phyloP scores from a whole-genome alignment of 2,888 invertebrate genomes.

The Alloscopus bannaensis region DNA sequence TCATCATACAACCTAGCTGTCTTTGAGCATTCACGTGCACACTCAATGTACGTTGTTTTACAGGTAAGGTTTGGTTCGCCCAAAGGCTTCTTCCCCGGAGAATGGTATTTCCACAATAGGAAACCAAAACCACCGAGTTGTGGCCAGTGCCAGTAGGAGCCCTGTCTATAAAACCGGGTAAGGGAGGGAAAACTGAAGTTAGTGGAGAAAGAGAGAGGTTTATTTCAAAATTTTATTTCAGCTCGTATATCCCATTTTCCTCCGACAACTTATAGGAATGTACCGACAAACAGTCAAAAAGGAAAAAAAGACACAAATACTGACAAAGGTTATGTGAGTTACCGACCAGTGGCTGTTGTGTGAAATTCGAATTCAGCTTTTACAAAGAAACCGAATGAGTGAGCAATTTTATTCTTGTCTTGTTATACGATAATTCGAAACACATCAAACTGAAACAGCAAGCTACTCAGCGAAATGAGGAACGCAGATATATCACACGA shows the following conservation, averaged over 20 bases:
- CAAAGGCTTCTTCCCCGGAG: slow-evolving; percentile 20
- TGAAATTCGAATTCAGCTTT: slow-evolving; percentile 21
- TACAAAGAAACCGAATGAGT: slow-evolving; percentile 44
- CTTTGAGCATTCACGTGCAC: slow-evolving; percentile 1
- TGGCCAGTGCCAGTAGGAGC: slow-evolving; percentile 36
- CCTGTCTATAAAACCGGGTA: too few species aligned
- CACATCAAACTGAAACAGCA: too few species aligned
- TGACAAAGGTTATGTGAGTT: too few species aligned
- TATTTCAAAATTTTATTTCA: slow-evolving; percentile 10
- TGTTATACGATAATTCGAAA: not conserved
- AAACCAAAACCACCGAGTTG: slow-evolving; percentile 52
- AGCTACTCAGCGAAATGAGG: too few species aligned
- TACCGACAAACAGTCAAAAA: too few species aligned
- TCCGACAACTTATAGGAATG: too few species aligned
- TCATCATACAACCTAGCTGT: too few species aligned
- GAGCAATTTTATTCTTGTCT: slow-evolving; percentile 27
- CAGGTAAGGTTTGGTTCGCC: too few species aligned
- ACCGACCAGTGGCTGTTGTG: too few species aligned
- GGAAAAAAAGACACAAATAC: too few species aligned
- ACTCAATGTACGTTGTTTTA: not conserved
- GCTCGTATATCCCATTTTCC: slow-evolving; percentile 6
- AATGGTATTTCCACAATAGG: slow-evolving; percentile 33
- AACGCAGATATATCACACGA: too few species aligned
- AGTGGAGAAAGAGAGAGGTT: not conserved
- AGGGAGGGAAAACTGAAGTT: slow-evolving; percentile 13